A percentile compares a stretch with the other conserved stretches of the same genome.
Evolutionary conservation across 2,113 vertebrate species (phyloP).

Genomic region (Erythrocebus patas): DNA sequence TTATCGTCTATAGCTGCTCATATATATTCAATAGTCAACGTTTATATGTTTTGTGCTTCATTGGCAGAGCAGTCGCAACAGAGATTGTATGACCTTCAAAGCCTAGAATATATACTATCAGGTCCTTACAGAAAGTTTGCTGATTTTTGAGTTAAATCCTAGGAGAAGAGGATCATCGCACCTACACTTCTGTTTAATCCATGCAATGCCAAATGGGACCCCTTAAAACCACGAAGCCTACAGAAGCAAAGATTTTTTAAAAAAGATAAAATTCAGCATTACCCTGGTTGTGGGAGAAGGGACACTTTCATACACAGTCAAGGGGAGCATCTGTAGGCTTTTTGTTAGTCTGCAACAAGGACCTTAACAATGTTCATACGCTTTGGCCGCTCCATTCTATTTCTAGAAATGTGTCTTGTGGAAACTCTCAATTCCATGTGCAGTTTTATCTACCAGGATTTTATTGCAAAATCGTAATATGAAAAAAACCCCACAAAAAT

Average conservation of each 20-base stretch:
- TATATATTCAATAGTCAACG: no score
- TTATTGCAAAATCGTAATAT: not conserved
- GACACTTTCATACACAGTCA: rapidly evolving
- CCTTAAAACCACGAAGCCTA: not conserved
- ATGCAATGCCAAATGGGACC: not conserved
- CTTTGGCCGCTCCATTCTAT: not conserved
- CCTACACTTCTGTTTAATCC: not conserved
- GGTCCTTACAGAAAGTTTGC: not conserved
- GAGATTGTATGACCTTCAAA: rapidly evolving
- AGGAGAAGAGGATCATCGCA: not conserved
- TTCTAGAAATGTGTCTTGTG: not conserved
- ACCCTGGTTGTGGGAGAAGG: not conserved
- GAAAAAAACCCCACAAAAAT: not conserved
- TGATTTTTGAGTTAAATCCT: not conserved
- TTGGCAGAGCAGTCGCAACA: no score
- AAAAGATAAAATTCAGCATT: not conserved
- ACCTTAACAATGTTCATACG: rapidly evolving
- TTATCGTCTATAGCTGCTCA: not conserved
- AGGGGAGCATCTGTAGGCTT: rapidly evolving
- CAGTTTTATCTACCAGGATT: not conserved
- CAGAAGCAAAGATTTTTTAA: not conserved
- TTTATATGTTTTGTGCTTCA: not conserved
- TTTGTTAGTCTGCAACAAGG: rapidly evolving
- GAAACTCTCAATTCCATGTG: not conserved
- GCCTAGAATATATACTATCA: rapidly evolving